These are phyloP conservation scores for Tragelaphus eurycerus DNA, from an alignment of 2,797 vertebrate species.

Conservation along the genomic window DNA sequence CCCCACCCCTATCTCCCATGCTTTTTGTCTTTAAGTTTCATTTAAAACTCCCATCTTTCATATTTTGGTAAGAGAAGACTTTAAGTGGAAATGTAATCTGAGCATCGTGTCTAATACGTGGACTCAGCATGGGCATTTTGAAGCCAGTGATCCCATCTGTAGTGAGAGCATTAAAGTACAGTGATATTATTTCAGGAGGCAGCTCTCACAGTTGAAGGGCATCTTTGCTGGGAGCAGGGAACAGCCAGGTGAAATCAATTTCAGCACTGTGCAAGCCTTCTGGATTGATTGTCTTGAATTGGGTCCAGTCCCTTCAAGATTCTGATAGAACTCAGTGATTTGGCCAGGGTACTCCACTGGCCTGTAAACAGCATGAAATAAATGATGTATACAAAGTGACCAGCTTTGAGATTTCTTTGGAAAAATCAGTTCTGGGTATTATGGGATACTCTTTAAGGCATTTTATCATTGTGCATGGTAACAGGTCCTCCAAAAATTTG, in stretches of 20 bases:
- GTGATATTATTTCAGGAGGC: conserved; percentile 60
- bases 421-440: background rate
- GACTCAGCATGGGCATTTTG: conserved; percentile 77
- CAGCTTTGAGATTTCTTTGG: conserved; percentile 22
- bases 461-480: background rate
- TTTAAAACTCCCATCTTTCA: conserved; percentile 76
- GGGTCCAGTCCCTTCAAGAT: background rate
- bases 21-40: conserved; percentile 48
- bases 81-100: conserved; percentile 76
- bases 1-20: background rate
- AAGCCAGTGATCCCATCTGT: conserved; percentile 72
- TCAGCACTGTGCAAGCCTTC: conserved; percentile 64
- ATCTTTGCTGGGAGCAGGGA: background rate
- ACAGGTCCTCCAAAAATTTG: background rate
- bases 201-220: conserved; percentile 62
- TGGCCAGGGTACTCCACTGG: fast-evolving
- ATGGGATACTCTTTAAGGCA: background rate
- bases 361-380: background rate
- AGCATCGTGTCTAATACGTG: conserved; percentile 74
- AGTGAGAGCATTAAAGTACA: conserved; percentile 51
- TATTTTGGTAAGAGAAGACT: conserved; percentile 78
- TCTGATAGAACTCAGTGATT: fast-evolving
- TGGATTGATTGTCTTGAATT: conserved; percentile 18
- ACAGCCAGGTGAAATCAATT: conserved; percentile 72
- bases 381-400: background rate